Evolutionary conservation across 92 coral and sea anemone genomes (phyloP), one percentile per base, ranked within the genome.

Genomic region (Blastomussa wellsi): DNA sequence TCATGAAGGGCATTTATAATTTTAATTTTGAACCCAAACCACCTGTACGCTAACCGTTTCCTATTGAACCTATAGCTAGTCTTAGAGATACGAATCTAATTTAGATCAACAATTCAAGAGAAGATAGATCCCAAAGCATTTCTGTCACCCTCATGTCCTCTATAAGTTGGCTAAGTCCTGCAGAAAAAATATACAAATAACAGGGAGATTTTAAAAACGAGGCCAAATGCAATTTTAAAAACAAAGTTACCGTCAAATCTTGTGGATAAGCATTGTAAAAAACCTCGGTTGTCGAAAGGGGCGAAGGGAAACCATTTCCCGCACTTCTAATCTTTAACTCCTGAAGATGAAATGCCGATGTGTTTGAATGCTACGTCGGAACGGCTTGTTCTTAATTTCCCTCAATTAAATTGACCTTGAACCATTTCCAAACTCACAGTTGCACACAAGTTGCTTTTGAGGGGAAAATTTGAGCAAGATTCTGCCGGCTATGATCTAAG

Each of bases 51-150:
- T 51, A 51, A 15, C 57, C 16, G 57, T 5, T 14, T 4, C 12
- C 11, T 19, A 74, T 26, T 62, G 68, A 1, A 29, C 33, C 4
- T 26, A 22, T 26, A 62, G 26, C 11, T 26, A 62, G 68, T 29
- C 68, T 62, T 62, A 62, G 35, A 62, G 26, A 62, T 17, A 62
- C 35, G n/a, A 35, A 22, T 79, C 22, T 10, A 55, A 59, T 31
- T 37, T 3, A 70, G 59, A 37, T 51, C 10, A 55, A 28, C 19
- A n/a, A 59, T 74, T 41, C 22, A 31, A 17, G 62, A 13, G 62
- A 24, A 73, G 74, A 48, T 59, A 64, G 28, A 83, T 62, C 87
- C 87, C 87, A 83, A 83, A 83, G 87, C 87, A 83, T 83, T 83
- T 83, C 87, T 83, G 87, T 83, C 66, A 75, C 26, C 48, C 80